A percentile compares a stretch with the other conserved stretches of the same genome.
Evolutionary conservation across 1,140 invertebrate species (phyloP).

Genomic region (Eumeta japonica): DNA sequence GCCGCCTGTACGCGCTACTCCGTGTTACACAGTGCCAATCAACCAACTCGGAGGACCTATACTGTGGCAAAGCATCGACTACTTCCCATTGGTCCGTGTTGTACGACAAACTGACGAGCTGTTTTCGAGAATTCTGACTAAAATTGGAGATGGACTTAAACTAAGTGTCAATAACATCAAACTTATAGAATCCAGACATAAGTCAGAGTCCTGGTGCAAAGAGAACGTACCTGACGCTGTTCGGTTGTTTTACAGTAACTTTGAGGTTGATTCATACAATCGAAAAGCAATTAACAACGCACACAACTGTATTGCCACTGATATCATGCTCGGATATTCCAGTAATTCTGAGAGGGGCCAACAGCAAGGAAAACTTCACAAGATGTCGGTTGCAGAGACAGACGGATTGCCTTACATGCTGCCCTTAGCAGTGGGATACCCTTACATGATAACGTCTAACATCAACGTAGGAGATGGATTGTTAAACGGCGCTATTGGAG

Average conservation of each 20-base stretch:
- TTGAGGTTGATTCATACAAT: constrained; percentile 16
- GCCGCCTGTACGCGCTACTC: constrained; percentile 22
- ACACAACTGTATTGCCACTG: constrained; percentile 18
- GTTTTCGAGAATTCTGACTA: constrained; percentile 27
- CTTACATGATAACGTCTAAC: constrained; percentile 33
- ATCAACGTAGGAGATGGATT: constrained; percentile 26
- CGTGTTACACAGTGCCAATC: constrained; percentile 16
- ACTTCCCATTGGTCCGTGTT: constrained; percentile 23
- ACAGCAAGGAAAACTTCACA: constrained; percentile 23
- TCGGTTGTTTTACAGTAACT: constrained; percentile 15
- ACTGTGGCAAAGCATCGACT: constrained; percentile 23
- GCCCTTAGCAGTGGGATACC: constrained; percentile 17
- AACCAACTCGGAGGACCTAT: constrained; percentile 16
- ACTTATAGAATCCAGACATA: constrained; percentile 15
- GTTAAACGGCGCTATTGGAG: constrained; percentile 28
- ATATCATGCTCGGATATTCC: constrained; percentile 14
- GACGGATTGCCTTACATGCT: constrained; percentile 22
- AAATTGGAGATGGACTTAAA: no score
- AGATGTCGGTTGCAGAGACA: constrained; percentile 21
- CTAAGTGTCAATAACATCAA: constrained; percentile 12
- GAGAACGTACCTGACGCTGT: constrained; percentile 14
- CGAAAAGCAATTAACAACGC: constrained; percentile 16
- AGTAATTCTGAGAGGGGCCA: constrained; percentile 11
- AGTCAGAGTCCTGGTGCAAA: constrained; percentile 11
- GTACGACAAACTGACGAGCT: constrained; percentile 21